phyloP scores from a whole-genome alignment of 2,797 vertebrate species.

The Poecilia picta region DNA sequence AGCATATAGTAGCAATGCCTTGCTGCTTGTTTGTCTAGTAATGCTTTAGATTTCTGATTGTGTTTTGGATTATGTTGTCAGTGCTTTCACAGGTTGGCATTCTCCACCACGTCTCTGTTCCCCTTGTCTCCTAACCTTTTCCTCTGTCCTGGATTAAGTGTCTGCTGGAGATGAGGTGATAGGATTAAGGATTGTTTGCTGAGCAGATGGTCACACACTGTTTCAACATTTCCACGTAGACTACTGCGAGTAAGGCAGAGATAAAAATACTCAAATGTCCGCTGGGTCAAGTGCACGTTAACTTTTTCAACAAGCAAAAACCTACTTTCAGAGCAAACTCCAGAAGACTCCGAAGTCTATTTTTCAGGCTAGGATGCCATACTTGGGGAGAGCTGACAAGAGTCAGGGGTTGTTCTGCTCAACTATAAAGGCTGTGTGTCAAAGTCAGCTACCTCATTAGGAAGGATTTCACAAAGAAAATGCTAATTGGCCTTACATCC shows the following conservation, averaged over 20 bases:
- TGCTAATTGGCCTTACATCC: constrained; percentile 70
- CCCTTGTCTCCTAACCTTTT: constrained; percentile 33
- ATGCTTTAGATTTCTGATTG: constrained; percentile 5
- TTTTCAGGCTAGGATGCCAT: constrained; percentile 28
- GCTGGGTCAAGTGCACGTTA: constrained; percentile 27
- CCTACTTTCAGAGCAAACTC: constrained; percentile 24
- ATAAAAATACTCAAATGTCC: constrained; percentile 19
- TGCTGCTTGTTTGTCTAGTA: not conserved
- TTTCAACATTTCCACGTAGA: constrained; percentile 38
- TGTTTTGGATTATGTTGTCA: not conserved
- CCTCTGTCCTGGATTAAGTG: constrained; percentile 49
- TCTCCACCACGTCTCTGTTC: constrained; percentile 11
- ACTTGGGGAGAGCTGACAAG: constrained; percentile 40
- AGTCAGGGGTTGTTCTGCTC: constrained; percentile 50
- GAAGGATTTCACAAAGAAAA: constrained; percentile 65
- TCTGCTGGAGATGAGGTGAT: constrained; percentile 45
- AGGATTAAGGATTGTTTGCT: constrained; percentile 66
- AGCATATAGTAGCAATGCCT: not conserved
- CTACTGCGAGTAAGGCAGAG: constrained; percentile 19
- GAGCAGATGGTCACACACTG: constrained; percentile 33
- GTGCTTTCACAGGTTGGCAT: constrained; percentile 9
- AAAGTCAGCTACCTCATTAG: constrained; percentile 64
- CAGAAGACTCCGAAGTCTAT: constrained; percentile 39
- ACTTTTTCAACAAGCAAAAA: constrained; percentile 36
- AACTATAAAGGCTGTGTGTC: constrained; percentile 54